Base-by-base conservation (phyloP, 2,888 invertebrate genomes). In the Thymelicus sylvestris region DNA sequence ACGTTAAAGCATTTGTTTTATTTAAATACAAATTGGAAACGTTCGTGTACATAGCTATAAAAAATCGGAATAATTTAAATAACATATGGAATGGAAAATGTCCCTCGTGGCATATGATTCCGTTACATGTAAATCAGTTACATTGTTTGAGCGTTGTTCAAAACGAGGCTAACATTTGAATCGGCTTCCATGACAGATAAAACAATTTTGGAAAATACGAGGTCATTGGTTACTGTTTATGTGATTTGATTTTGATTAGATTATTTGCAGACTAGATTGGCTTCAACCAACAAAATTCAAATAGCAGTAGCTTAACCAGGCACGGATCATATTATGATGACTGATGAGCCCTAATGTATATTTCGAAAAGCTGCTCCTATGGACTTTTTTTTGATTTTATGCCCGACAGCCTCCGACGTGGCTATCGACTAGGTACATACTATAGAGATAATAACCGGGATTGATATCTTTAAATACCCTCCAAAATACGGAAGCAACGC, bases 41-140 rank as follows among this genome's bases (percentile, higher is more conserved):
- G 61, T 63, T 48, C 63, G 47, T 64, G 50, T 52, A 50, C 8
- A 15, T 15, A 64, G 39, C 38, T 52, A 39, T 59, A 50, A 64
- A 57, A 68, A 67, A 68, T 52, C 62, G 24, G 55, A 68, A 57
- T 63, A 63, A 68, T 68, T 62, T 59, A 39, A 59, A 68, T 44
- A 41, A 41, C 60, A 52, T 60, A 59, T 15, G 10, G 65, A 19
- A 31, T 44, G 64, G 64, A 31, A 39, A 12, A 55, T 39, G 52
- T 61, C 71, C 71, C 71, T 61, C 44, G 65, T 60, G 65, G 60
- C 59, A 70, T 48, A 71, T 64, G 61, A 71, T 71, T 66, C 66
- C 61, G 71, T 71, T 66, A 71, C 66, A 71, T 71, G 66, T 71
- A 66, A 71, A 71, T 71, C 71, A 66, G 71, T 71, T 66, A 66